Evolutionary conservation across 2,797 vertebrate genomes (phyloP).

Genomic region (Onychomys torridus): DNA sequence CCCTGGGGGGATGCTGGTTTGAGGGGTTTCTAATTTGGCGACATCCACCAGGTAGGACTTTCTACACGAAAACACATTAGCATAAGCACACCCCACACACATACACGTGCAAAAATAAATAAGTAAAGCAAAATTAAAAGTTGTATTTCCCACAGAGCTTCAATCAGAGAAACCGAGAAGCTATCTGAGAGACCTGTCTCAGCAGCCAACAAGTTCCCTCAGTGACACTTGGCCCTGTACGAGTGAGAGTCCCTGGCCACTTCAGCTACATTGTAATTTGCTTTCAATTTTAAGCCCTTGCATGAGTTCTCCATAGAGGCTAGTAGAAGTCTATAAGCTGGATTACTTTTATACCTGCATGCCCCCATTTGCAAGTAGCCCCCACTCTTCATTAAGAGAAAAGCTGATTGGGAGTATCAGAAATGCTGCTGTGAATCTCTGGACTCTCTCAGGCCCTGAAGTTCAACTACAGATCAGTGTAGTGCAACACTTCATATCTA

Average conservation of each 20-base stretch:
- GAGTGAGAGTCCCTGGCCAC: neutral
- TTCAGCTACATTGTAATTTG: neutral
- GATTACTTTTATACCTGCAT: neutral
- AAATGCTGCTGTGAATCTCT: neutral
- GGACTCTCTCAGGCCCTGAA: neutral
- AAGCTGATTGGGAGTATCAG: neutral
- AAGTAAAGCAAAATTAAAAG: neutral
- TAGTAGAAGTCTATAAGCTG: neutral
- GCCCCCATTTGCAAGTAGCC: neutral
- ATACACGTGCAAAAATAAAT: neutral
- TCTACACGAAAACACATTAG: neutral
- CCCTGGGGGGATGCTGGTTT: neutral
- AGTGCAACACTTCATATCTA: neutral
- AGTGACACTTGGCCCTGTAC: neutral
- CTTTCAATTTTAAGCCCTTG: constrained; percentile 7
- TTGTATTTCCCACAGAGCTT: neutral
- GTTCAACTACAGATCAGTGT: neutral
- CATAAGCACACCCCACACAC: neutral
- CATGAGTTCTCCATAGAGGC: neutral
- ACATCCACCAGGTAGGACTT: neutral
- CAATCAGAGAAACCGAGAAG: neutral
- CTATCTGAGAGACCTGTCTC: neutral
- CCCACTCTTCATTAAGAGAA: constrained; percentile 30
- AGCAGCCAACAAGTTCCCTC: neutral
- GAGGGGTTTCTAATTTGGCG: neutral